A percentile compares a stretch with the other conserved stretches of the same genome.
These are phyloP conservation scores for Drosophila leonis DNA, from an alignment of 2,888 invertebrate genomes.

Conservation along the genomic window DNA sequence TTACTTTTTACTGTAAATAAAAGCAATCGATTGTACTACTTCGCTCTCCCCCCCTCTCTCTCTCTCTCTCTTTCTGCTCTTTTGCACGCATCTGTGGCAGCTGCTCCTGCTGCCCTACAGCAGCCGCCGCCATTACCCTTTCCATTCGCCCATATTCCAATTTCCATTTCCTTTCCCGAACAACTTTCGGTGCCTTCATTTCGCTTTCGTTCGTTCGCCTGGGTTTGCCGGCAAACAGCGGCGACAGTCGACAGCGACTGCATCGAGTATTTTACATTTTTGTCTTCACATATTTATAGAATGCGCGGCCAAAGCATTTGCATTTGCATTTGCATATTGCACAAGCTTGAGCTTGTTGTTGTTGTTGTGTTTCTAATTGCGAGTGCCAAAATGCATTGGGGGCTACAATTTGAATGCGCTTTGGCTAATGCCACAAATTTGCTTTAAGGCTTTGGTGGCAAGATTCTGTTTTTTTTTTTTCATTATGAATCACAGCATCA, in stretches of 20 bases:
- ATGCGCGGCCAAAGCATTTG: conserved; percentile 44
- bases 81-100: conserved; percentile 11
- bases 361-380: conserved; percentile 47
- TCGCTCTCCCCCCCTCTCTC: no score
- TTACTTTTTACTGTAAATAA: conserved; percentile 60
- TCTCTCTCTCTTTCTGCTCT: neutral
- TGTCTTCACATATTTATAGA: conserved; percentile 72
- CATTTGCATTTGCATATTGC: conserved; percentile 52
- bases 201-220: conserved; percentile 52
- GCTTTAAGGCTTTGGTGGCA: conserved; percentile 20
- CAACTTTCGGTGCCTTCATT: conserved; percentile 36
- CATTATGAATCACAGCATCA: conserved; percentile 61
- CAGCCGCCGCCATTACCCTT: conserved; percentile 22
- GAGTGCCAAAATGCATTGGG: conserved; percentile 62
- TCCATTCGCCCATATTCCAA: conserved; percentile 9
- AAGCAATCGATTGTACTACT: conserved; percentile 33
- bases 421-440: conserved; percentile 26
- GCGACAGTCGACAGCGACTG: conserved; percentile 41
- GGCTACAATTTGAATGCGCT: conserved; percentile 30
- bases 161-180: conserved; percentile 44
- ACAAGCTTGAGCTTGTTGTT: conserved; percentile 20
- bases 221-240: conserved; percentile 14
- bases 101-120: conserved; percentile 41
- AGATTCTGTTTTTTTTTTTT: conserved; percentile 18
- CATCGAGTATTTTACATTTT: conserved; percentile 46